Base-by-base conservation (phyloP, 2,888 invertebrate genomes). In the Galerucella nymphaeae region DNA sequence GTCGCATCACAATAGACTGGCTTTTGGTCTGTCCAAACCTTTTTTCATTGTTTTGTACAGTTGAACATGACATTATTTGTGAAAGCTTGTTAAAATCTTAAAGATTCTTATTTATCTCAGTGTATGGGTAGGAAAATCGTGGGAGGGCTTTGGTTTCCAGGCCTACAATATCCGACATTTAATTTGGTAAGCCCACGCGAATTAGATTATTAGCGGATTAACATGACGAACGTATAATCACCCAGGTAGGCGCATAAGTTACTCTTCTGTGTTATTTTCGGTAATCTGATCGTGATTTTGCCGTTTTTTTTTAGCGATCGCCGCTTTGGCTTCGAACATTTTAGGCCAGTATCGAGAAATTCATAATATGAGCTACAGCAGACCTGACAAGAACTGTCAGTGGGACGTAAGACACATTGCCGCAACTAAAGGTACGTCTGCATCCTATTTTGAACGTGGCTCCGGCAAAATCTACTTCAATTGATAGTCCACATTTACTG, bases 141-240 rank as follows among this genome's bases (percentile, higher is more conserved):
- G 10, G 77, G 76, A 75, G 77, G 77, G 73, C 68, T 62, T 59
- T 61, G 71, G 73, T 71, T 74, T 71, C 68, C 71, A 59, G 66
- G 77, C 77, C 77, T 76, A 77, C 77, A 72, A 72, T 71, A 74
- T 76, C 76, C 76, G 72, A 71, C 75, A 69, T 70, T 71, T 71
- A 63, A 69, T 68, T 66, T 55, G 23, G 72, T 62, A 66, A 68
- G 67, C 75, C 76, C 71, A 75, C 75, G 75, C 75, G 58, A 42
- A 62, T 61, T 69, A 48, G 62, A 61, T 41, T 67, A 67, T 65
- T 72, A 61, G 70, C 70, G 57, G 61, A 71, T 71, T 66, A 66
- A 59, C 53, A 66, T 66, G 71, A 71, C 66, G 65, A 71, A 71
- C 65, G 61, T 30, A 71, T 71, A 71, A 71, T 71, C 71, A 62